A percentile compares a stretch with the other conserved stretches of the same genome.
phyloP scores from a whole-genome alignment of 2,888 invertebrate genomes.

The Cactoblastis cactorum region DNA sequence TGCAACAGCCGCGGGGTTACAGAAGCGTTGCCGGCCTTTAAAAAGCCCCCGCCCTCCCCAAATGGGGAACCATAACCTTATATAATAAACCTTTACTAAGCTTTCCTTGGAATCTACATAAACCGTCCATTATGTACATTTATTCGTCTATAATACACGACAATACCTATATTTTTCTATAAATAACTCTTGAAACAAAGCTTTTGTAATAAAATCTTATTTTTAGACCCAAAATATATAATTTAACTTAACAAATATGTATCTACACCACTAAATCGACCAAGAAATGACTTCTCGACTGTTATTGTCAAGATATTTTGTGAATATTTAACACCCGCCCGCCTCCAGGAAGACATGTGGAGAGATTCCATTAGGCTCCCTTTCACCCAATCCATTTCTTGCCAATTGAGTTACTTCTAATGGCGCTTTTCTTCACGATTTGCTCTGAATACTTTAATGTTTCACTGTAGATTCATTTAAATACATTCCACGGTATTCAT shows the following conservation, averaged over 20 bases:
- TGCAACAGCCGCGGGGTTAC: too few relatives aligned
- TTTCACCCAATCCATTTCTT: constrained; percentile 15
- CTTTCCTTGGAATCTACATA: too few relatives aligned
- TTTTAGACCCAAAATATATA: too few relatives aligned
- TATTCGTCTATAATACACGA: too few relatives aligned
- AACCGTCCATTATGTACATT: too few relatives aligned
- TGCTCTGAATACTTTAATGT: constrained; percentile 13
- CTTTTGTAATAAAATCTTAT: too few relatives aligned
- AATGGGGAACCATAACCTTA: too few relatives aligned
- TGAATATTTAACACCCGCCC: constrained; percentile 11
- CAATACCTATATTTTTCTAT: too few relatives aligned
- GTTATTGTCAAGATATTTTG: constrained; percentile 13
- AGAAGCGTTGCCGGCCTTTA: too few relatives aligned
- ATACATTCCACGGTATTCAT: not conserved
- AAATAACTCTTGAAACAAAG: too few relatives aligned
- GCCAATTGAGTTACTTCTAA: constrained; percentile 14
- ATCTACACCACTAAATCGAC: not conserved
- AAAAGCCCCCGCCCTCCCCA: too few relatives aligned
- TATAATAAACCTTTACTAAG: too few relatives aligned
- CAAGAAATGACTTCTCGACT: not conserved
- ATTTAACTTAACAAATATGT: not conserved
- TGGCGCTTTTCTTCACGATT: constrained; percentile 14
- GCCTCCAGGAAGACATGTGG: constrained; percentile 12
- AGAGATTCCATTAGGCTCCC: constrained; percentile 14
- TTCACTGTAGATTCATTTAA: constrained; percentile 6